These are phyloP conservation scores for Zele albiditarsus DNA, from an alignment of 2,888 invertebrate species.

Conservation along the genomic window DNA sequence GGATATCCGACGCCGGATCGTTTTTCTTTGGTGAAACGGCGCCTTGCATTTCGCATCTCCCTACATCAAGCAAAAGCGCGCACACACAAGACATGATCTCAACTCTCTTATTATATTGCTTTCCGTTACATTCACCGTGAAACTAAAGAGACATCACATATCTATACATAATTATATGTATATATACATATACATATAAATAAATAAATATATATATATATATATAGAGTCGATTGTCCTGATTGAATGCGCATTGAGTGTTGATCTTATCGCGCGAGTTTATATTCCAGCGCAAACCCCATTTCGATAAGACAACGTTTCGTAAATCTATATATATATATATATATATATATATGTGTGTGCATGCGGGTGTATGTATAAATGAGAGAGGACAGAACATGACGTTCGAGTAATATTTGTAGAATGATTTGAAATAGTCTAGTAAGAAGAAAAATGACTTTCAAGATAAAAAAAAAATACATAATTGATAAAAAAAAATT, in stretches of 20 bases:
- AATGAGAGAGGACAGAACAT: background rate
- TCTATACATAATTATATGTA: background rate
- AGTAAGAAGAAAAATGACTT: background rate
- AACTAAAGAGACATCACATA: background rate
- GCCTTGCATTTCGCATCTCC: conserved; percentile 40
- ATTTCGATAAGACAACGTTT: conserved; percentile 26
- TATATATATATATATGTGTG: background rate
- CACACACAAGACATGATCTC: background rate
- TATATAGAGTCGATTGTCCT: conserved; percentile 24
- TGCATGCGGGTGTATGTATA: background rate
- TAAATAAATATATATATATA: background rate
- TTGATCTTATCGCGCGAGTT: conserved; percentile 29
- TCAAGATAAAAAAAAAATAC: background rate
- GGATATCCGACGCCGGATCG: conserved; percentile 58
- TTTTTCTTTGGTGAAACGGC: conserved; percentile 51
- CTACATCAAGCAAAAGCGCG: conserved; percentile 27
- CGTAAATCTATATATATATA: background rate
- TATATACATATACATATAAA: conserved; percentile 4
- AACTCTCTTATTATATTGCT: conserved; percentile 18
- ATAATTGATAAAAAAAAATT: background rate
- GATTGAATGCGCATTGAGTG: conserved; percentile 22
- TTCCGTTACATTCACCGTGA: conserved; percentile 33
- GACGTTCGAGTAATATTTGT: background rate
- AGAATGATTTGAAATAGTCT: conserved; percentile 1
- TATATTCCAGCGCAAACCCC: conserved; percentile 24